Base-by-base conservation (phyloP, 2,797 vertebrate species). In the Pangasius djambal region DNA sequence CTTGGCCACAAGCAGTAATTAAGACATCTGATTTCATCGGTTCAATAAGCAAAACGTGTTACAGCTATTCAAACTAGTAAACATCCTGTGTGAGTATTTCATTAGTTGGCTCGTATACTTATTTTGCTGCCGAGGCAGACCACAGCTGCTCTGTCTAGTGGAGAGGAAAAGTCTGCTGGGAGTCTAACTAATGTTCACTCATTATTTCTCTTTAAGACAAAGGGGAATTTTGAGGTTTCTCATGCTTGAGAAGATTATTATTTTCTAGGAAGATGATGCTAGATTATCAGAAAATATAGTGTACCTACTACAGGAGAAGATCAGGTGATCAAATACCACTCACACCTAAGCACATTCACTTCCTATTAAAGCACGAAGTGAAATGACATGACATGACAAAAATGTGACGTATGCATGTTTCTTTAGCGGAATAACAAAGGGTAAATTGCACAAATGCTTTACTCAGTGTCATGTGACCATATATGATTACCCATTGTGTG, bases 341-440 rank as follows among this genome's bases (percentile, higher is more conserved):
- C 88, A 89, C 89, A 87, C 69, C 83, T 90, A 15, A 67, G 18
- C 72, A 65, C 82, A 89, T 91, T 87, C 72, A 78, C 67, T 59
- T 67, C 59, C n/a, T 85, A 40, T 88, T 87, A 88, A 44, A 37
- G 1, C 16, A 86, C 0, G 4, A 75, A 93, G 90, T 44, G 44
- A 44, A 44, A 44, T 44, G 44, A 44, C 44, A 1, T 52, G 90
- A 92, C 89, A 88, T 25, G 20, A 57, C 52, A 83, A 86, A 86
- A 75, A 86, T 87, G 65, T 83, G 82, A 82, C 1, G 15, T 1
- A 59, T 86, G 37, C 22, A 18, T 61, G 85, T n/a, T 86, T 55
- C 70, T 59, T 52, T 69, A 28, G 52, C 31, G 34, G 13, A 61
- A 75, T 10, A 18, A 59, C n/a, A 85, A 86, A 59, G 52, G 13